Evolutionary conservation across 2,797 vertebrate species (phyloP).

Genomic region (Rhabdomys pumilio): DNA sequence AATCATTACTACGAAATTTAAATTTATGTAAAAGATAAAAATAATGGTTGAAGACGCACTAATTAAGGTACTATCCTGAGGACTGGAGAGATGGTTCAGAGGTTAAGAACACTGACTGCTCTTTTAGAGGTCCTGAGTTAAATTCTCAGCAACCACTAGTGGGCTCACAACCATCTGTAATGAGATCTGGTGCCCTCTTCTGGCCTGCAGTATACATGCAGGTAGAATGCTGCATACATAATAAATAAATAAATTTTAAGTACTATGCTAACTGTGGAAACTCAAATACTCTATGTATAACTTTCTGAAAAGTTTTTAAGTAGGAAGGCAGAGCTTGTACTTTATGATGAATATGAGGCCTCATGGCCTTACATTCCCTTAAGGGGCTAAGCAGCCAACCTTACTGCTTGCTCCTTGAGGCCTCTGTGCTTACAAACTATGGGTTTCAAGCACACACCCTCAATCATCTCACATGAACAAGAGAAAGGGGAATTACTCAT

Average conservation of each 20-base stretch:
- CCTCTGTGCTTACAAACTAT: background rate
- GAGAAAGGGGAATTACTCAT: slow-evolving; percentile 2
- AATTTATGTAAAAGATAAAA: slow-evolving; percentile 51
- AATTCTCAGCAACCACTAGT: background rate
- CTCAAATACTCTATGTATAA: background rate
- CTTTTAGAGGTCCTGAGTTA: background rate
- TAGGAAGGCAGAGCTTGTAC: slow-evolving; percentile 13
- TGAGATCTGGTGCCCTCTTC: background rate
- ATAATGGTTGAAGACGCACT: slow-evolving; percentile 21
- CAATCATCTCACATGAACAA: slow-evolving; percentile 2
- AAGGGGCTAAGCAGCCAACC: background rate
- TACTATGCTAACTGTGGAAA: slow-evolving; percentile 57
- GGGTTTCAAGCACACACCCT: background rate
- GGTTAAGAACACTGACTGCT: background rate
- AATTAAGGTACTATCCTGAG: slow-evolving; percentile 14
- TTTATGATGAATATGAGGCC: slow-evolving; percentile 12
- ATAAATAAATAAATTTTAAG: background rate
- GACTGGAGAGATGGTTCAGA: background rate
- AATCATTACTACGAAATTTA: slow-evolving; percentile 54
- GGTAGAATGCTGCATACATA: background rate
- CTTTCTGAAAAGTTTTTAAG: slow-evolving; percentile 64
- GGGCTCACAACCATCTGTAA: background rate
- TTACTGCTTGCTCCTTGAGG: background rate
- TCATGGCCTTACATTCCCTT: slow-evolving; percentile 7
- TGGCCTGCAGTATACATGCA: background rate